Conservation (phyloP, 2,113 vertebrate genomes). For the cattle (Bos taurus) region ARS-UCD2.0 NC_037328.1:25100001-25100500, state of each 20-base stretch:
- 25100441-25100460: neutral
- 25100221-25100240: neutral
- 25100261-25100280: neutral
- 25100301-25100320: neutral
- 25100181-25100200: neutral
- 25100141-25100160: neutral
- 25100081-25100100: neutral
- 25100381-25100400: neutral
- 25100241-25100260: neutral
- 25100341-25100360: neutral
- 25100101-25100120: neutral
- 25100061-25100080: neutral
- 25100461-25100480: neutral
- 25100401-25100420: neutral
- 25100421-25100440: neutral
- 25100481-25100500: neutral
- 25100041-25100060: neutral
- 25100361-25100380: neutral
- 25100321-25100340: neutral
- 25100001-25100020: neutral
- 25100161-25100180: neutral
- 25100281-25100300: neutral
- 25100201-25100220: neutral
- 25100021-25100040: neutral
- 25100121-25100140: neutral